Base-by-base conservation (phyloP, 2,113 vertebrate species). In the Calypte anna region DNA sequence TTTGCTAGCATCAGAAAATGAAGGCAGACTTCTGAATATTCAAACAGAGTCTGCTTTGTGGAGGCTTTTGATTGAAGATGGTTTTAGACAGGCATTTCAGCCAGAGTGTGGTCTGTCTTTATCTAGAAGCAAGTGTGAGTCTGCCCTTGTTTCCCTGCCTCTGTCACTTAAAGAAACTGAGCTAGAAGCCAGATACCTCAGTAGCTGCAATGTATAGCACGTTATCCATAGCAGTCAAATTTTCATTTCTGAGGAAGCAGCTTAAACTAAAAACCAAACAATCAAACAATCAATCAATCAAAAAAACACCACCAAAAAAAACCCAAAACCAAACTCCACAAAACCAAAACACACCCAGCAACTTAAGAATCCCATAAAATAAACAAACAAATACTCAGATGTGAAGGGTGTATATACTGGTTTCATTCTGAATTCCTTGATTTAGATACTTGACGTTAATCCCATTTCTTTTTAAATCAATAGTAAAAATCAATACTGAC, bases 361-460 rank as follows among this genome's bases (percentile, higher is more conserved):
- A 53, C 14, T 44, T 57, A 55, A 73, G 80, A 62, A 2, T 0
- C 1, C 8, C 17, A 30, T 7, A 23, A 58, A 90, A n/a, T 14
- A 57, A 64, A 23, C 15, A 73, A 66, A 48, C n/a, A 30, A 68
- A 90, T 43, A 6, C 0, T 12, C 31, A 68, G n/a, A 68, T 8
- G 20, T 8, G 21, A 68, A 11, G 7, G 17, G 3, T 1, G 0
- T 30, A 3, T 44, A 6, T 46, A 31, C 19, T 54, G 27, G 21
- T 31, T 68, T 50, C 30, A 57, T 75, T 70, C 58, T 78, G 31
- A 67, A 72, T 63, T 33, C 30, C 19, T 86, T 59, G 24, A n/a
- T 72, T 30, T 46, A 63, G 23, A n/a, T 20, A n/a, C 3, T 67
- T 84, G 6, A 25, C 46, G 22, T 72, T 55, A 79, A 87, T 64